Evolutionary conservation across 2,888 invertebrate genomes (phyloP).

Genomic region (Tetheella fluctuosa): DNA sequence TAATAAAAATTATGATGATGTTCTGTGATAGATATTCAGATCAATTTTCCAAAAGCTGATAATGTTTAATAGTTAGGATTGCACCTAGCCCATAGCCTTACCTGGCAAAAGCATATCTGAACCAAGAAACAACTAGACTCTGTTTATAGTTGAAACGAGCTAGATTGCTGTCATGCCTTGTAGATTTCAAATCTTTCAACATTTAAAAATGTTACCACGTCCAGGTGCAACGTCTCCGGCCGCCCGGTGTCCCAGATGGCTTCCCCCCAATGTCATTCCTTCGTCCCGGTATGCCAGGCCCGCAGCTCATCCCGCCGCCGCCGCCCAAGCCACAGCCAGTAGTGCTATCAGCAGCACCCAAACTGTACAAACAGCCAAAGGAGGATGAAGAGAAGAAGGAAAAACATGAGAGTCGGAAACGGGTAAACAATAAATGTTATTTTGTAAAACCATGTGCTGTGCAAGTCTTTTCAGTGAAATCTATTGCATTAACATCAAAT

Average conservation of each 20-base stretch:
- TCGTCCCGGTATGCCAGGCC: slow-evolving; percentile 68
- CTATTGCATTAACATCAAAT: no score
- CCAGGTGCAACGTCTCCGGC: slow-evolving; percentile 68
- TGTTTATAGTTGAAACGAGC: no score
- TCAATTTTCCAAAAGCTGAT: no score
- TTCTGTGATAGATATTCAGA: no score
- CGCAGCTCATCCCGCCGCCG: slow-evolving; percentile 70
- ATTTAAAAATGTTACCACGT: not conserved
- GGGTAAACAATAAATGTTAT: slow-evolving; percentile 42
- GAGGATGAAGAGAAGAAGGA: slow-evolving; percentile 70
- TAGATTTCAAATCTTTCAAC: not conserved
- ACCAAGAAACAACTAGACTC: no score
- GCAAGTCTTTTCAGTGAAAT: no score
- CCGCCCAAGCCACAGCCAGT: slow-evolving; percentile 84
- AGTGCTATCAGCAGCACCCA: slow-evolving; percentile 88
- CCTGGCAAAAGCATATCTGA: no score
- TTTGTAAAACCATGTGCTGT: no score
- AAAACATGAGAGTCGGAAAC: slow-evolving; percentile 61
- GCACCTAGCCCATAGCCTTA: no score
- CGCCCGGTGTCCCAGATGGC: slow-evolving; percentile 44
- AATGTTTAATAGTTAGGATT: no score
- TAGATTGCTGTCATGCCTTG: no score
- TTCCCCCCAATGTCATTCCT: slow-evolving; percentile 71
- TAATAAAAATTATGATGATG: no score
- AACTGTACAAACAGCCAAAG: slow-evolving; percentile 85